Evolutionary conservation across 2,888 invertebrate genomes (phyloP).

Genomic region (Galeopsomyia nigrocyanea): DNA sequence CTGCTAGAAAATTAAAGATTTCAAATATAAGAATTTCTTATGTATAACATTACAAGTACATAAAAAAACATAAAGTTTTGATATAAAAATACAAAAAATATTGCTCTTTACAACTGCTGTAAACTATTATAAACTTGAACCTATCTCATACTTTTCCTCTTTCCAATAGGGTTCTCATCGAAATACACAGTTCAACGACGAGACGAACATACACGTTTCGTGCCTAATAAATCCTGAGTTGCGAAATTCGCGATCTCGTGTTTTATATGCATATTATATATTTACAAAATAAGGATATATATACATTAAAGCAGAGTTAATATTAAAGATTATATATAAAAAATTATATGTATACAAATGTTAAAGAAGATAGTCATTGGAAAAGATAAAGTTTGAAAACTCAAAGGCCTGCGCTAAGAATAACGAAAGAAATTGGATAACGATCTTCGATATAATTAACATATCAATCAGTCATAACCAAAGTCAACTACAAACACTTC

Average conservation of each 20-base stretch:
- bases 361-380: slow-evolving; percentile 36
- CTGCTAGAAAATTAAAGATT: no score
- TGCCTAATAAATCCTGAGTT: slow-evolving; percentile 43
- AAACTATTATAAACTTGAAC: no score
- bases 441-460: slow-evolving; percentile 46
- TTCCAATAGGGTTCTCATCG: slow-evolving; percentile 40
- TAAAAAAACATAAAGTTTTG: background rate
- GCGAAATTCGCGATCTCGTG: slow-evolving; percentile 36
- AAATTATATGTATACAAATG: slow-evolving; percentile 41
- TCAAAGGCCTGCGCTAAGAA: slow-evolving; percentile 27
- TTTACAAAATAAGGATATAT: slow-evolving; percentile 33
- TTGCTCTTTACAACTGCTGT: background rate
- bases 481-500: slow-evolving; percentile 26
- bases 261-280: slow-evolving; percentile 47
- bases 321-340: slow-evolving; percentile 38
- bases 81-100: background rate
- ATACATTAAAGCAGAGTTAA: slow-evolving; percentile 30
- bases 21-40: no score
- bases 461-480: slow-evolving; percentile 42
- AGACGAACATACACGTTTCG: slow-evolving; percentile 35
- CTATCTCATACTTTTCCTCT: background rate
- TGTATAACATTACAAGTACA: no score
- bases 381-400: slow-evolving; percentile 20
- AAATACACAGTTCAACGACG: slow-evolving; percentile 42
- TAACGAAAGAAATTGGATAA: slow-evolving; percentile 31